Base-by-base conservation (phyloP, 2,888 invertebrate species). In the Drosophila greeni region DNA sequence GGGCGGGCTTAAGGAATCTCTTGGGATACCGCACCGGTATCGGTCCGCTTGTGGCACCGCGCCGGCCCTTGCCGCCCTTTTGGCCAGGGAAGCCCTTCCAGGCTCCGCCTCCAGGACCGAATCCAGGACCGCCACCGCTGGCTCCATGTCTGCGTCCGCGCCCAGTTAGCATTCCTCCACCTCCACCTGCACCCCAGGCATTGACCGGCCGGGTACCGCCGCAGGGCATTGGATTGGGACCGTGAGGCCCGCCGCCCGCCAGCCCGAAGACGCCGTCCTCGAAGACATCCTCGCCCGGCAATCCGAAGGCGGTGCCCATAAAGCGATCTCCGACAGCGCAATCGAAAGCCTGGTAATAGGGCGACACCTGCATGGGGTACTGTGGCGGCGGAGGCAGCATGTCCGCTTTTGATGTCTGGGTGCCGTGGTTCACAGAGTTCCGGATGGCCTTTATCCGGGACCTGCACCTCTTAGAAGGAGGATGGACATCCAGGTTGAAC, bases 401-500 rank as follows among this genome's bases (percentile, higher is more conserved):
- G 85, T 93, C 93, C 2, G 89, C 88, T 14, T 89, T 87, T 34
- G 87, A 82, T 0, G 40, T 93, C 77, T 93, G 93, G 0, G 92
- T 92, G 55, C 92, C 91, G 0, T 90, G 91, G 68, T 92, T 92
- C 0, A 73, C 49, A 5, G 91, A 88, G 64, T 37, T 57, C 0
- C n/a, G 43, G 1, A 43, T 23, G 23, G 56, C 31, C 18, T 91
- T 26, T 5, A 14, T 5, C 1, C 33, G 6, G 48, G 91, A 88
- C 1, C 91, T 89, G 31, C 92, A 91, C 48, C 92, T 90, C 0
- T 92, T 92, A 40, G 92, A 92, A 0, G 93, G 93, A 0, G 93
- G 93, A 0, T 93, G 92, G 57, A 93, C 92, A 73, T 93, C 93
- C 20, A 93, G 91, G 76, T 93, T 92, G 87, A 92, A 91, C 53